Conservation (phyloP, 2,797 vertebrate species). For the Notoglanidium macrostoma region DNA sequence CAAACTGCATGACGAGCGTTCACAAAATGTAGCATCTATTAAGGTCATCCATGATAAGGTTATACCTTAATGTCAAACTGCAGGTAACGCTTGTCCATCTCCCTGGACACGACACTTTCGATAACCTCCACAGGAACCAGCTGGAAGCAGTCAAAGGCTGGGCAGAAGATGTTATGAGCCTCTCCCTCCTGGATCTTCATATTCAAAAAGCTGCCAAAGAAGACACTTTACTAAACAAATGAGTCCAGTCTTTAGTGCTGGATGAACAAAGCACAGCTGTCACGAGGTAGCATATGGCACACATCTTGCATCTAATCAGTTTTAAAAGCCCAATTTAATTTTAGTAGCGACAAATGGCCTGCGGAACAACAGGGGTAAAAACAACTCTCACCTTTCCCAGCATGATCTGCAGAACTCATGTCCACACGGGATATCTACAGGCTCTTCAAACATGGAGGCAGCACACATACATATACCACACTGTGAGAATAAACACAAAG, state of each 20-base stretch:
- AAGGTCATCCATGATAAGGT: background rate
- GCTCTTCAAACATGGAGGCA: constrained; percentile 94
- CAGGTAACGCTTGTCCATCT: constrained; percentile 97
- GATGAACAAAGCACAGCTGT: background rate
- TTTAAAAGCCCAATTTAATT: background rate
- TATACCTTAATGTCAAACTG: constrained; percentile 98
- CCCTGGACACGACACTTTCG: constrained; percentile 96
- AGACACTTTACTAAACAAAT: constrained; percentile 8
- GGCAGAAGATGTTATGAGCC: constrained; percentile 99
- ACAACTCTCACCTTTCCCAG: constrained; percentile 92
- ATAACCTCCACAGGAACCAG: constrained; percentile 98
- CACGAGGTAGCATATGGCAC: background rate
- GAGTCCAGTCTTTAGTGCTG: background rate
- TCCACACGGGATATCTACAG: constrained; percentile 95
- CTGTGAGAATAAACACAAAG: constrained; percentile 68
- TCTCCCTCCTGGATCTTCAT: constrained; percentile 99
- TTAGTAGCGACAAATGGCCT: background rate
- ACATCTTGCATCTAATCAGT: background rate
- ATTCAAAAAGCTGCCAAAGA: constrained; percentile 88
- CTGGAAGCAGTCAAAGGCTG: constrained; percentile 96
- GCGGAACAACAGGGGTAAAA: background rate
- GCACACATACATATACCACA: constrained; percentile 98
- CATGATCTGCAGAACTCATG: constrained; percentile 97
- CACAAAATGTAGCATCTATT: background rate
- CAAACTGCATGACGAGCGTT: background rate